Percentiles rank a stretch among this genome's conserved stretches.
These are phyloP conservation scores for Sebastes trivittatus DNA, from an alignment of 2,797 vertebrate species.

Conservation along the genomic window DNA sequence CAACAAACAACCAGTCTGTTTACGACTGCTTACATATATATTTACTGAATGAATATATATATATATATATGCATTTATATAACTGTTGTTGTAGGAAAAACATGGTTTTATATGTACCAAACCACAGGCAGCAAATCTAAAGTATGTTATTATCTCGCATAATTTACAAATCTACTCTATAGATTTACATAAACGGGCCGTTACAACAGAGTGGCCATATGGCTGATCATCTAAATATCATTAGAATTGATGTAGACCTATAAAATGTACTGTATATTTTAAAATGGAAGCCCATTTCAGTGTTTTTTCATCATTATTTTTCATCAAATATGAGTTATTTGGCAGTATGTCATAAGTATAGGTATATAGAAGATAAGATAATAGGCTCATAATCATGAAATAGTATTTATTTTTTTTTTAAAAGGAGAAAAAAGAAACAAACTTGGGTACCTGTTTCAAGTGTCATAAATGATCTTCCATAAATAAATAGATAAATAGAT, in stretches of 20 bases:
- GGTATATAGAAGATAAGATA: not conserved
- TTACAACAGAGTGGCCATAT: not conserved
- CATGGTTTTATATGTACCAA: not conserved
- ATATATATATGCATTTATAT: not conserved
- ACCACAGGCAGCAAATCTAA: not conserved
- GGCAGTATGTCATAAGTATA: not conserved
- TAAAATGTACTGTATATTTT: not conserved
- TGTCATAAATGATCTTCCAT: not conserved
- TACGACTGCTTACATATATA: constrained; percentile 27
- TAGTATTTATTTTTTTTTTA: too few species aligned
- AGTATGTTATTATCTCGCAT: not conserved
- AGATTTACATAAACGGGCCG: not conserved
- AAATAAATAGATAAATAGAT: too few species aligned
- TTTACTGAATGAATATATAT: not conserved
- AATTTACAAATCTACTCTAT: not conserved
- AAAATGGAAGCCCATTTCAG: not conserved
- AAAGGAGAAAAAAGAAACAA: not conserved
- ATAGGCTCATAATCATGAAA: not conserved
- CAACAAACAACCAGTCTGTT: constrained; percentile 40
- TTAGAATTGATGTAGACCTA: not conserved
- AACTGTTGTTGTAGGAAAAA: not conserved
- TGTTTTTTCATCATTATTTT: not conserved
- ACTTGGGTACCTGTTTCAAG: not conserved
- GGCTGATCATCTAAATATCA: not conserved
- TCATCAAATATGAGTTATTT: not conserved